These are phyloP conservation scores for Megamerina dolium DNA, from an alignment of 2,888 invertebrate genomes.

Conservation along the genomic window DNA sequence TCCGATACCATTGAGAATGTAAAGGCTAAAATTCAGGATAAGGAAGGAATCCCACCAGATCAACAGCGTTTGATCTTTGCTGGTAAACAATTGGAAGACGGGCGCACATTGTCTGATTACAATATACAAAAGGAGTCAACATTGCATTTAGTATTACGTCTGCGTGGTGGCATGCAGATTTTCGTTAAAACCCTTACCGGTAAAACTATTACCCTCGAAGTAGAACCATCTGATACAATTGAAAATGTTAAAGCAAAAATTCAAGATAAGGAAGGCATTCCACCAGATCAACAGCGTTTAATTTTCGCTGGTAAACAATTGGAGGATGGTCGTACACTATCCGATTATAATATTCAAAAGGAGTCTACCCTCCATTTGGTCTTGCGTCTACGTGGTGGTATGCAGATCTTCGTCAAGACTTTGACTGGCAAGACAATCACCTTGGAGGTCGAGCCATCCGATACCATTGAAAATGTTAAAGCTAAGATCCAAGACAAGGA, in stretches of 20 bases:
- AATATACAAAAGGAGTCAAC: conserved; percentile 26
- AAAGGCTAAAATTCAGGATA: conserved; percentile 37
- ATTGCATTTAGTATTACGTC: conserved; percentile 23
- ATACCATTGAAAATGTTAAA: conserved; percentile 35
- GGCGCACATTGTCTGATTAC: conserved; percentile 33
- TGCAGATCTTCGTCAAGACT: conserved; percentile 31
- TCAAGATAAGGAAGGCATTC: conserved; percentile 26
- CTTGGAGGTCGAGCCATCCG: conserved; percentile 37
- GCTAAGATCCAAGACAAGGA: conserved; percentile 40
- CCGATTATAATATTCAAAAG: conserved; percentile 27
- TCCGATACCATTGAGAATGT: conserved; percentile 33
- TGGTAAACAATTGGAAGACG: conserved; percentile 39
- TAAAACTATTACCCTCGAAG: conserved; percentile 26
- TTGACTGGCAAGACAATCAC: conserved; percentile 40
- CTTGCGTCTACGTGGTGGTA: conserved; percentile 62
- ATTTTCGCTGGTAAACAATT: conserved; percentile 26
- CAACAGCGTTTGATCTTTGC: conserved; percentile 42
- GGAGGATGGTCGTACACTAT: conserved; percentile 26
- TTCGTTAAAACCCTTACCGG: conserved; percentile 25
- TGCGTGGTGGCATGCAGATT: conserved; percentile 25
- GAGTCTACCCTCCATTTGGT: conserved; percentile 25
- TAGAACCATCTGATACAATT: conserved; percentile 27
- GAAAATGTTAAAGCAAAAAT: conserved; percentile 27
- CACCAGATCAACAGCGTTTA: conserved; percentile 27
- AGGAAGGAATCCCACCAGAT: conserved; percentile 42